phyloP scores from a whole-genome alignment of 2,113 vertebrate genomes.

The Gobius niger region DNA sequence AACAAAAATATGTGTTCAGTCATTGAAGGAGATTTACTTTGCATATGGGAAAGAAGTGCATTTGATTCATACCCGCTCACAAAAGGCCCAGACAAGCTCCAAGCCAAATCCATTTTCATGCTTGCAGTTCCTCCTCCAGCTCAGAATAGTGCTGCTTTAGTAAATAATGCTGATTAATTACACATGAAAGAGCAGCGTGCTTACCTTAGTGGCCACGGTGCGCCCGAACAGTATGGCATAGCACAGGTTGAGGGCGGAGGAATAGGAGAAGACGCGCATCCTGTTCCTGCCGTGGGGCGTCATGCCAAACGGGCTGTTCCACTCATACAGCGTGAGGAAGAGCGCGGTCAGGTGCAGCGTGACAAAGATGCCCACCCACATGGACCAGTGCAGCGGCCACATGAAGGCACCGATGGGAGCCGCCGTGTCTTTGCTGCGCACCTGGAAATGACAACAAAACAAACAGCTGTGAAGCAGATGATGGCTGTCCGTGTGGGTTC shows the following conservation, averaged over 20 bases:
- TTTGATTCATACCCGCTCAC: too few species aligned
- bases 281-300: slow-evolving; percentile 91
- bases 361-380: slow-evolving; percentile 95
- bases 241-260: slow-evolving; percentile 96
- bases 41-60: too few species aligned
- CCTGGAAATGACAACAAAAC: slow-evolving; percentile 56
- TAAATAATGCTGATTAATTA: slow-evolving; percentile 37
- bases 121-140: background rate
- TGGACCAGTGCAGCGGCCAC: slow-evolving; percentile 98
- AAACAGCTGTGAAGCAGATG: slow-evolving; percentile 8
- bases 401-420: slow-evolving; percentile 93
- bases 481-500: background rate
- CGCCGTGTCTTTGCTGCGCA: slow-evolving; percentile 87
- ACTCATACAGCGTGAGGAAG: slow-evolving; percentile 96
- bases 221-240: slow-evolving; percentile 96
- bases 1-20: too few species aligned
- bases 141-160: background rate
- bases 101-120: background rate
- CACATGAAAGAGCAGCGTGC: slow-evolving; percentile 12
- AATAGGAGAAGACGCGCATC: slow-evolving; percentile 92
- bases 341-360: slow-evolving; percentile 90
- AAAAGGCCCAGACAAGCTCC: too few species aligned
- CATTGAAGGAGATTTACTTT: too few species aligned
- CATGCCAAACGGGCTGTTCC: slow-evolving; percentile 96
- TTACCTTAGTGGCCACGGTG: slow-evolving; percentile 89